These are phyloP conservation scores for Centropus unirufus DNA, from an alignment of 2,113 vertebrate genomes.

Conservation along the genomic window DNA sequence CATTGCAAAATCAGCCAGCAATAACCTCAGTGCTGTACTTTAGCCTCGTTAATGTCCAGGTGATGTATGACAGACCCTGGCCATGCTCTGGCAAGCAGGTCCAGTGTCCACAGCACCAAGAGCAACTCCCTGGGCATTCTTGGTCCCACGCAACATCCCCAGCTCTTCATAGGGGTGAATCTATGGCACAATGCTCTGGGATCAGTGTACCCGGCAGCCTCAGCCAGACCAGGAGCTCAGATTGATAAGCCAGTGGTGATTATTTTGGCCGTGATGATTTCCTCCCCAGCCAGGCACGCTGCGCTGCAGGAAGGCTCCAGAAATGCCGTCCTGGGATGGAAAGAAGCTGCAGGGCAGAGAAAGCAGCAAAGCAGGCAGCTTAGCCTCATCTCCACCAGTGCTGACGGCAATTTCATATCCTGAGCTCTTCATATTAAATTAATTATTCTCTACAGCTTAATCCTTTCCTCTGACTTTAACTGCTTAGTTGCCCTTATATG, in stretches of 20 bases:
- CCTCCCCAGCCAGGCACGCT: neutral
- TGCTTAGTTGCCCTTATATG: neutral
- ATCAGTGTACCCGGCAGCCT: fast-evolving
- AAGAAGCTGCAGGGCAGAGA: no score
- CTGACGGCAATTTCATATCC: fast-evolving
- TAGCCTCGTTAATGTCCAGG: neutral
- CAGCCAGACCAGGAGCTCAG: neutral
- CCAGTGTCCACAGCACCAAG: neutral
- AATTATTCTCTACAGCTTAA: neutral
- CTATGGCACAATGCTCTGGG: fast-evolving
- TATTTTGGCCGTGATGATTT: fast-evolving
- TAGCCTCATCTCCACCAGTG: neutral
- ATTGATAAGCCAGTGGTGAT: fast-evolving
- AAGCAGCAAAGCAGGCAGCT: no score
- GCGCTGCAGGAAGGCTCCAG: no score
- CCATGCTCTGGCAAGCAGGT: fast-evolving
- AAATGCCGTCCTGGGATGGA: no score
- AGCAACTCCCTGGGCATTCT: neutral
- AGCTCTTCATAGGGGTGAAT: fast-evolving
- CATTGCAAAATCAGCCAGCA: neutral
- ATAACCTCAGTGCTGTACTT: fast-evolving
- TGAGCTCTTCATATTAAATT: neutral
- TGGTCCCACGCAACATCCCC: fast-evolving
- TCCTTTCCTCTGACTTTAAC: neutral
- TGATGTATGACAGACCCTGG: neutral